Percentiles rank a stretch among this genome's conserved stretches.
These are phyloP conservation scores for Drosophila tropicalis DNA, from an alignment of 1,140 invertebrate genomes.

Conservation along the genomic window DNA sequence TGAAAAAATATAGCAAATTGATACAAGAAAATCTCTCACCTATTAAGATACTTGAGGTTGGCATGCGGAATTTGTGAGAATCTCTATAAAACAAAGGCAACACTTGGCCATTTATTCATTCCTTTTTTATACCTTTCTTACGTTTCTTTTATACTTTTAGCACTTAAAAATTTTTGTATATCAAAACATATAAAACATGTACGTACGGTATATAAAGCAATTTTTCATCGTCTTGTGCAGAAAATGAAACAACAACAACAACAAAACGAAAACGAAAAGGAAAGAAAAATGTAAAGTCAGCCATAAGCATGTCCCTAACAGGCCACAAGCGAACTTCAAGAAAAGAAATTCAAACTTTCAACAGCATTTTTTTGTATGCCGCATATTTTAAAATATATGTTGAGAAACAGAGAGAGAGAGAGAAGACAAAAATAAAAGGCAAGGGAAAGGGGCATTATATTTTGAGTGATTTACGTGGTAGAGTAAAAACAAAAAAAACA, in stretches of 20 bases:
- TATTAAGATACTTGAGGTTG: too few species aligned
- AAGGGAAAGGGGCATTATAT: slow-evolving; percentile 55
- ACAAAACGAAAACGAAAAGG: neutral
- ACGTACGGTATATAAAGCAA: slow-evolving; percentile 40
- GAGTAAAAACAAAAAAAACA: slow-evolving; percentile 27
- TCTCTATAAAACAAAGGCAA: neutral
- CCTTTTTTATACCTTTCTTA: neutral
- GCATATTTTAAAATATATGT: slow-evolving; percentile 9
- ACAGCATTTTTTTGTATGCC: slow-evolving; percentile 4
- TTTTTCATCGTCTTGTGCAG: slow-evolving; percentile 52
- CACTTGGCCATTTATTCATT: neutral
- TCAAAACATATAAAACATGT: slow-evolving; percentile 23
- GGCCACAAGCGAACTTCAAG: slow-evolving; percentile 14
- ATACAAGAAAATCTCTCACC: slow-evolving; percentile 43
- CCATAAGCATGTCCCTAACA: slow-evolving; percentile 12
- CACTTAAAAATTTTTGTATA: slow-evolving; percentile 5
- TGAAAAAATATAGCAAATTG: too few species aligned
- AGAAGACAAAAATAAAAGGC: neutral
- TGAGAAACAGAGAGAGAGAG: neutral
- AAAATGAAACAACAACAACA: slow-evolving; percentile 26
- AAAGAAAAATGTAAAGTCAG: slow-evolving; percentile 7
- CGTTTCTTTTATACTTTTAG: slow-evolving; percentile 5
- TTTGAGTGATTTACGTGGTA: slow-evolving; percentile 72
- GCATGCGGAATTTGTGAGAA: neutral
- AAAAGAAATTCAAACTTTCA: slow-evolving; percentile 47